Base-by-base conservation (phyloP, 1,140 invertebrate species). In the Ridgeia piscesae region DNA sequence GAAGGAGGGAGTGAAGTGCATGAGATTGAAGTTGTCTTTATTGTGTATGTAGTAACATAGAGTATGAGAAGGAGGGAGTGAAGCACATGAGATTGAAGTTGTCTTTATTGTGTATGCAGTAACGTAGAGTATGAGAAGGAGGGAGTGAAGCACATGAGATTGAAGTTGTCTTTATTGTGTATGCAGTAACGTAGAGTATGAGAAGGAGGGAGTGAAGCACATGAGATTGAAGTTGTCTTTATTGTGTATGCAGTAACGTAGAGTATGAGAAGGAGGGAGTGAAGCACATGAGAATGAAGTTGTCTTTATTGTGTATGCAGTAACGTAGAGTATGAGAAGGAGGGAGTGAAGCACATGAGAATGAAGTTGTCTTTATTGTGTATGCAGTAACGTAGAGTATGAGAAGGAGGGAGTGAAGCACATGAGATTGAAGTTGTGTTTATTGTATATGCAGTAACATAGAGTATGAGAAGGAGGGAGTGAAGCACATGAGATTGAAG, bases 401-500 rank as follows among this genome's bases (percentile, higher is more conserved):
- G 58, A 77, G 58, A 42, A 42, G 11, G 58, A 77, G 58, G 58
- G 58, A 77, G 58, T 77, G 58, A 77, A 6, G 2, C 17, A 77
- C 58, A 77, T 77, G 8, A 77, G 58, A 77, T 21, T 77, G 58
- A 77, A 77, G 58, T 77, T 77, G 58, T 77, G 58, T 77, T 77
- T 77, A 31, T 4, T 77, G 58, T 77, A 21, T 77, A 17, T 77
- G 58, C 93, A 98, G 97, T 93, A 97, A 98, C 96, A 95, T 96
- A 42, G 96, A 97, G 93, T 98, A 97, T 95, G 96, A 97, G 92
- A 97, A 97, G 77, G 97, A 98, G 95, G 98, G 98, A 34, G 96
- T 97, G 31, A 97, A 97, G 93, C 97, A 98, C 94, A 97, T 99
- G 96, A 97, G 98, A 94, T 98, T 99, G 97, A 97, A 97, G 95